Percentiles rank a stretch among this genome's conserved stretches.
Conservation (phyloP, 2,113 vertebrate genomes). For the Asarcornis scutulata region DNA sequence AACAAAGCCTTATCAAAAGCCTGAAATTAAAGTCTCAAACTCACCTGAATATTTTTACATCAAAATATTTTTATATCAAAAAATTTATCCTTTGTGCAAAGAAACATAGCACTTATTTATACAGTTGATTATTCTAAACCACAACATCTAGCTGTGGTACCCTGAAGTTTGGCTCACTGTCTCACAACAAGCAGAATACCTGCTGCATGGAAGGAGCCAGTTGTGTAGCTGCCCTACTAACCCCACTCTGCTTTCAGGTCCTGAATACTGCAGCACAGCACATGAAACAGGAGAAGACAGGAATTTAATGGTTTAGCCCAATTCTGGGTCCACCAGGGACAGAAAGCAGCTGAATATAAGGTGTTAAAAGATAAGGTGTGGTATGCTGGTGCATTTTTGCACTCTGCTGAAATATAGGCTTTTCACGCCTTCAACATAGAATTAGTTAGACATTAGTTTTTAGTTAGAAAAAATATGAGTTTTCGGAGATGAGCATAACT, state of each 20-base stretch:
- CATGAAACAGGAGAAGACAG: not conserved
- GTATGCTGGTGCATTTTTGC: not conserved
- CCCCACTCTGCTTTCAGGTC: fast-evolving
- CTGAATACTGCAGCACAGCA: not conserved
- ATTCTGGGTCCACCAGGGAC: not conserved
- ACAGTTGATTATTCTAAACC: not conserved
- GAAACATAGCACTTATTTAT: not conserved
- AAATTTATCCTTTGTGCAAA: fast-evolving
- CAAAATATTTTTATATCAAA: too few species aligned
- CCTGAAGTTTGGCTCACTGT: not conserved
- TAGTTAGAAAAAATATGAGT: not conserved
- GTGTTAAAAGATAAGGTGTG: not conserved
- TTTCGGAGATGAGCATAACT: not conserved
- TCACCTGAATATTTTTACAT: not conserved
- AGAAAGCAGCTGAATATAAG: not conserved
- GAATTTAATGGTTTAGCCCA: not conserved
- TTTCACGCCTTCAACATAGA: not conserved
- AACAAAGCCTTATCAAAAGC: not conserved
- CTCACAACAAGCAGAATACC: not conserved
- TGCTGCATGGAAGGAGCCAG: not conserved
- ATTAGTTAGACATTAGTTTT: not conserved
- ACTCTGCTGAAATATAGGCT: not conserved
- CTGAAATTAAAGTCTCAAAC: not conserved
- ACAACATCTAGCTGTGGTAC: not conserved
- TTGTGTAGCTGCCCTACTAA: not conserved